These are phyloP conservation scores for Dryomyza anilis DNA, from an alignment of 2,888 invertebrate genomes.

Conservation along the genomic window DNA sequence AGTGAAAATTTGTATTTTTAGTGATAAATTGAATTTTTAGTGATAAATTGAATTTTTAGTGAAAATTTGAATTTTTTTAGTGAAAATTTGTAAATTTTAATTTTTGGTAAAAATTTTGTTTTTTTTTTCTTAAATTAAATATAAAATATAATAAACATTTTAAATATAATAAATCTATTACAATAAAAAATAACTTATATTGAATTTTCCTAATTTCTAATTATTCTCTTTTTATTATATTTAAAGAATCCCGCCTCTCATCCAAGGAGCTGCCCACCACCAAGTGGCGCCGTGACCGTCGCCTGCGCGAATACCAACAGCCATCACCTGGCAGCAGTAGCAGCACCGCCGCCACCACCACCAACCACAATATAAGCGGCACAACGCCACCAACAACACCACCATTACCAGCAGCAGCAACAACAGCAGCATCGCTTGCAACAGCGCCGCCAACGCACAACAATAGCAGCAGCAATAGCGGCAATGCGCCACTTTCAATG, in stretches of 20 bases:
- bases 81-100: too few species aligned
- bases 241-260: slow-evolving; percentile 58
- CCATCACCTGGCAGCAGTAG: not conserved
- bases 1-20: too few species aligned
- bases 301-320: slow-evolving; percentile 60
- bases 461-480: slow-evolving; percentile 5
- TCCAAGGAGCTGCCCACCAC: slow-evolving; percentile 71
- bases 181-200: too few species aligned
- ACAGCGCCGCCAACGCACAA: slow-evolving; percentile 14
- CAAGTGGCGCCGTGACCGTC: slow-evolving; percentile 75
- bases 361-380: slow-evolving; percentile 38
- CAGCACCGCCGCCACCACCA: slow-evolving; percentile 11
- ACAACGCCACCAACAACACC: slow-evolving; percentile 32
- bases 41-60: too few species aligned
- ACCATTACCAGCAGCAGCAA: slow-evolving; percentile 37
- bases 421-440: slow-evolving; percentile 34
- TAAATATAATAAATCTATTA: too few species aligned
- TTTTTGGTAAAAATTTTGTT: too few species aligned
- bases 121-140: too few species aligned
- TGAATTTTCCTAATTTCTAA: too few species aligned
- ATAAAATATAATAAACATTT: too few species aligned
- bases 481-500: slow-evolving; percentile 35
- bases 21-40: too few species aligned
- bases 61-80: too few species aligned
- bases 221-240: too few species aligned